Percentiles rank a stretch among this genome's conserved stretches.
Conservation (phyloP, 2,888 invertebrate species). For the Quadriops clusia region DNA sequence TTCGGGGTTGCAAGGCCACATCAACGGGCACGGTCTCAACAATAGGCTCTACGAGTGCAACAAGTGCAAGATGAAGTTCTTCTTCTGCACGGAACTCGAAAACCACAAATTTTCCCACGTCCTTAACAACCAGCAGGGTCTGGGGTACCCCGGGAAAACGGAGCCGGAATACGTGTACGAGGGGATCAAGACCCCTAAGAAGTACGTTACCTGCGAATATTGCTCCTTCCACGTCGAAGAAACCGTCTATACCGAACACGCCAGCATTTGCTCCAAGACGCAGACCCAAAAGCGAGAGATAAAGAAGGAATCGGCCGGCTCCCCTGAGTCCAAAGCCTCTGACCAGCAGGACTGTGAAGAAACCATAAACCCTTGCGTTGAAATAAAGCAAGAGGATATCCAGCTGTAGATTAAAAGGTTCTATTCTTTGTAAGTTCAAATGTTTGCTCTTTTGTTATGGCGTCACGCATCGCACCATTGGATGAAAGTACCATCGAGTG, state of each 20-base stretch:
- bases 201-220: conserved; percentile 10
- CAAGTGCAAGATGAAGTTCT: conserved; percentile 74
- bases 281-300: too few species aligned
- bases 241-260: conserved; percentile 8
- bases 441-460: too few species aligned
- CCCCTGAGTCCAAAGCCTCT: too few species aligned
- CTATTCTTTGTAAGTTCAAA: too few species aligned
- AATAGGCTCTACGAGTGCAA: conserved; percentile 78
- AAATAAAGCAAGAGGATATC: too few species aligned
- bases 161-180: too few species aligned
- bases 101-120: conserved; percentile 52
- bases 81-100: conserved; percentile 82
- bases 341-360: too few species aligned
- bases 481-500: too few species aligned
- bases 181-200: conserved; percentile 9
- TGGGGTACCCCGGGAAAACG: not conserved
- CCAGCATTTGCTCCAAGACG: conserved; percentile 9
- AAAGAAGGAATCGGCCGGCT: too few species aligned
- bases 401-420: too few species aligned
- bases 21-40: conserved; percentile 65
- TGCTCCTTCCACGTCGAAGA: conserved; percentile 10
- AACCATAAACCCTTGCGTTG: too few species aligned
- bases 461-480: too few species aligned
- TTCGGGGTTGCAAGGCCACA: conserved; percentile 68
- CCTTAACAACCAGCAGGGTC: conserved; percentile 4